Percentiles rank a stretch among this genome's conserved stretches.
These are phyloP conservation scores for Nyctibius grandis DNA, from an alignment of 2,797 vertebrate species.

Conservation along the genomic window DNA sequence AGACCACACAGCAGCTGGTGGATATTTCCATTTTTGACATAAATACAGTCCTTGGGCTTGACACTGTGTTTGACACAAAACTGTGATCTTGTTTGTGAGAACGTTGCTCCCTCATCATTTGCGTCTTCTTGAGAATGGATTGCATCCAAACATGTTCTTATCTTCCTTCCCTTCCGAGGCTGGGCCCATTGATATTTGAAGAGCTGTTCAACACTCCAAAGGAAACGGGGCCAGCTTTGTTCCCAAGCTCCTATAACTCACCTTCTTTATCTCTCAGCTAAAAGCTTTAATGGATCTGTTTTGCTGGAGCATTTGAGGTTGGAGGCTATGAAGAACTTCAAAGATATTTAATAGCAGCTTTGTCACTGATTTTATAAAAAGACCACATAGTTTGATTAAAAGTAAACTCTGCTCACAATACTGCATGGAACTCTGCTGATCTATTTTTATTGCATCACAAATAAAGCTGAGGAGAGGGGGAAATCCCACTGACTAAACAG, in stretches of 20 bases:
- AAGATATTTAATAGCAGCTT: slow-evolving; percentile 8
- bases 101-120: not conserved
- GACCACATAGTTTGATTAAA: slow-evolving; percentile 44
- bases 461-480: slow-evolving; percentile 13
- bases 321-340: slow-evolving; percentile 33
- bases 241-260: not conserved
- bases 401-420: not conserved
- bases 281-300: slow-evolving; percentile 6
- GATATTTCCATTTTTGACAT: not conserved
- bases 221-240: not conserved
- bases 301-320: slow-evolving; percentile 6
- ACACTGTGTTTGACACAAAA: not conserved
- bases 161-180: not conserved
- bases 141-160: not conserved
- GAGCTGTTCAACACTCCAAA: not conserved
- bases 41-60: not conserved
- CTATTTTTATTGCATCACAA: slow-evolving; percentile 54
- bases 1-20: not conserved
- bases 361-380: not conserved
- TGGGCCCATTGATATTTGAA: not conserved
- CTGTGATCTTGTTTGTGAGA: not conserved
- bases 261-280: slow-evolving; percentile 11
- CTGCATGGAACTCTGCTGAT: not conserved
- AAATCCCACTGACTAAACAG: slow-evolving; percentile 51
- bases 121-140: not conserved